Percentiles rank a stretch among this genome's conserved stretches.
Evolutionary conservation across 1,140 invertebrate genomes (phyloP).

Genomic region (Pemphigus obesinymphae): DNA sequence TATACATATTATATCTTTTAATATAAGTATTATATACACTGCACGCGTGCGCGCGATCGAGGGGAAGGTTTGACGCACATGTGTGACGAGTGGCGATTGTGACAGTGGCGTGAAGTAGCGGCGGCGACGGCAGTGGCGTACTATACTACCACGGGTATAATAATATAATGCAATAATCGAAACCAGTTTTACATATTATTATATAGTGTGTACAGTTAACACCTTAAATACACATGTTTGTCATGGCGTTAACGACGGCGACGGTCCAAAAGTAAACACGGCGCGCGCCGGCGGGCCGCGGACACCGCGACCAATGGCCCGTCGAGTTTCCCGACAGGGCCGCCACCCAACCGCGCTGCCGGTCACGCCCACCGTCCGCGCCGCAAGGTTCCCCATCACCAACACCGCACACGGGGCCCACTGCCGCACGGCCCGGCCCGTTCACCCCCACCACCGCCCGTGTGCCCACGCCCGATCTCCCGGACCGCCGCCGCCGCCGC

Average conservation of each 20-base stretch:
- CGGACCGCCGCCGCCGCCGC: neutral
- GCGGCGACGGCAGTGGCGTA: neutral
- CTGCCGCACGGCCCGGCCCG: neutral
- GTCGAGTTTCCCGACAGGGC: neutral
- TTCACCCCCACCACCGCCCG: neutral
- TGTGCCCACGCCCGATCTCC: neutral
- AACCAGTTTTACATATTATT: constrained; percentile 14
- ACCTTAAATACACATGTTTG: constrained; percentile 39
- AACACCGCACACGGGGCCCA: neutral
- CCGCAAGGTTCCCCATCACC: neutral
- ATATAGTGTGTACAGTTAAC: constrained; percentile 23
- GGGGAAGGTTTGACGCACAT: neutral
- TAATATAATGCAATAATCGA: neutral
- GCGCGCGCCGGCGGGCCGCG: neutral
- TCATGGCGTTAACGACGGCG: constrained; percentile 39
- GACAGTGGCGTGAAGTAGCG: neutral
- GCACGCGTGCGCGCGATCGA: neutral
- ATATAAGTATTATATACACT: too few species aligned
- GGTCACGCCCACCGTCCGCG: constrained; percentile 13
- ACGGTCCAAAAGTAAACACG: constrained; percentile 23
- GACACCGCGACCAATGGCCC: constrained; percentile 10
- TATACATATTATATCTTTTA: too few species aligned
- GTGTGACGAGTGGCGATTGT: neutral
- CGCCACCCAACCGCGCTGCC: constrained; percentile 5
- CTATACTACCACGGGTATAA: neutral